These are phyloP conservation scores for Conger conger DNA, from an alignment of 2,113 vertebrate genomes.

Conservation along the genomic window DNA sequence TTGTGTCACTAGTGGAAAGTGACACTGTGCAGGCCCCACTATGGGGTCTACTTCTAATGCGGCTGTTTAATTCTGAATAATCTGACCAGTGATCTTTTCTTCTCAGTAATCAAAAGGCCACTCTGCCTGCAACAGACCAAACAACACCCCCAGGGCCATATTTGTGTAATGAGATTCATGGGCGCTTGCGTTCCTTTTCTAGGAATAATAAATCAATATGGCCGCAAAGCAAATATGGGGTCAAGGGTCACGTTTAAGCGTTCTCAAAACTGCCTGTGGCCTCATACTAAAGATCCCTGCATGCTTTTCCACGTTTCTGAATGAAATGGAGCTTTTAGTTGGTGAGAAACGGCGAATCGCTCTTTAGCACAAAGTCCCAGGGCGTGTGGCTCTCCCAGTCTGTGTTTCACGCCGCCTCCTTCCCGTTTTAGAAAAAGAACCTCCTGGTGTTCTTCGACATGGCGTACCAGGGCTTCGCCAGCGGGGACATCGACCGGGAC, in stretches of 20 bases:
- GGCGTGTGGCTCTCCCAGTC: not conserved
- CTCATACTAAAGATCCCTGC: not conserved
- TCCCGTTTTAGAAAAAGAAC: constrained; percentile 80
- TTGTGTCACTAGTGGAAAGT: too few species aligned
- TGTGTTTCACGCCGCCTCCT: not conserved
- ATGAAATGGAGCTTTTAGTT: not conserved
- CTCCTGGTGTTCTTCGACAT: constrained; percentile 95
- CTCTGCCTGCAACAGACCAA: too few species aligned
- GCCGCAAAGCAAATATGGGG: not conserved
- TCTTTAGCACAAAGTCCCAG: not conserved
- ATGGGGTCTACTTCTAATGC: too few species aligned
- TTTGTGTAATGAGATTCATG: not conserved
- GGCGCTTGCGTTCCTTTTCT: not conserved
- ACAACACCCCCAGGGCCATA: not conserved
- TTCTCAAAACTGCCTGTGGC: not conserved
- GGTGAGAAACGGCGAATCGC: not conserved
- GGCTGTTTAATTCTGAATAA: not conserved
- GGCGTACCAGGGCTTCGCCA: constrained; percentile 98
- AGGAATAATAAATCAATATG: not conserved
- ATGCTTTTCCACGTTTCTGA: not conserved
- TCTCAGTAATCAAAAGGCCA: too few species aligned
- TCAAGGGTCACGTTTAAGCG: not conserved
- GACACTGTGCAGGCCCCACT: too few species aligned
- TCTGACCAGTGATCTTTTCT: not conserved
- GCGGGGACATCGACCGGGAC: constrained; percentile 89